These are phyloP conservation scores for Leuciscus waleckii DNA, from an alignment of 2,797 vertebrate species.

Conservation along the genomic window DNA sequence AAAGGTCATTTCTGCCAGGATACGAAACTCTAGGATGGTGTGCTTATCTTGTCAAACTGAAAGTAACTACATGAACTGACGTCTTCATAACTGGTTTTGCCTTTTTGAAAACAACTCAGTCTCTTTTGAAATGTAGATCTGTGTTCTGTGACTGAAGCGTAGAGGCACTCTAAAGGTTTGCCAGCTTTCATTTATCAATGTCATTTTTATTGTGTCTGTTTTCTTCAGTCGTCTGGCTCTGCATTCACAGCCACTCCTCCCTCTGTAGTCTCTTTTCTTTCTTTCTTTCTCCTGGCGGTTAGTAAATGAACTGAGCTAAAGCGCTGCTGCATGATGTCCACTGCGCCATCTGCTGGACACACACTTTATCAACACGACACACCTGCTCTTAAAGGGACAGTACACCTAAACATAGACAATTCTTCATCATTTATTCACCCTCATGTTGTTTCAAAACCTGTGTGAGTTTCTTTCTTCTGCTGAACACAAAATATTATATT, in stretches of 20 bases:
- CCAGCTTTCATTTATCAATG: conserved; percentile 17
- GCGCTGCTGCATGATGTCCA: background rate
- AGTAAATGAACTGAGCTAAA: background rate
- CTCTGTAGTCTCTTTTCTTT: background rate
- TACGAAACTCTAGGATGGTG: too few species aligned
- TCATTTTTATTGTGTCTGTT: conserved; percentile 28
- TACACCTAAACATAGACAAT: background rate
- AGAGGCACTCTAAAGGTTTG: background rate
- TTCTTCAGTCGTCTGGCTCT: conserved; percentile 4
- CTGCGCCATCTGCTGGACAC: conserved; percentile 17
- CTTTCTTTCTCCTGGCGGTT: background rate
- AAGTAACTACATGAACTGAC: background rate
- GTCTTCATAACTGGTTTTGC: background rate
- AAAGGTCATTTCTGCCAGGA: too few species aligned
- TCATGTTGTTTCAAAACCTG: too few species aligned
- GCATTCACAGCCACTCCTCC: conserved; percentile 1
- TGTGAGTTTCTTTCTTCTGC: background rate
- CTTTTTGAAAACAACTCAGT: background rate
- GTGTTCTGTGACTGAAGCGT: background rate
- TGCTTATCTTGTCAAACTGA: background rate
- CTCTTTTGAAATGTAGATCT: background rate
- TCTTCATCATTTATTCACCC: background rate
- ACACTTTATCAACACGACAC: background rate
- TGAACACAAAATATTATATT: background rate
- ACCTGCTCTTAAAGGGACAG: background rate